These are phyloP conservation scores for Anas acuta DNA, from an alignment of 2,797 vertebrate species.

Conservation along the genomic window DNA sequence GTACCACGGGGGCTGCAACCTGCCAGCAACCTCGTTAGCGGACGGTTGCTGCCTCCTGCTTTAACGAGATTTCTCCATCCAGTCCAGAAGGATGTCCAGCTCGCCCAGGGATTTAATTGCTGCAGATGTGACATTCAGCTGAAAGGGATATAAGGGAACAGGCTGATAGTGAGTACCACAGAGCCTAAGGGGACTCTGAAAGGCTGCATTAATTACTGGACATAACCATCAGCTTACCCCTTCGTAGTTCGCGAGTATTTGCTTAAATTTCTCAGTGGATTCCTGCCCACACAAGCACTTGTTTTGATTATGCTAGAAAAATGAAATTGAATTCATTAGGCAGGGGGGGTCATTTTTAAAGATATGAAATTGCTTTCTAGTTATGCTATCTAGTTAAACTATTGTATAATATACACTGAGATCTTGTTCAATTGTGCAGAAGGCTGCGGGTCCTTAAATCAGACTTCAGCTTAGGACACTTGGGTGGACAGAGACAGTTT, in stretches of 20 bases:
- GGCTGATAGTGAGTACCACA: fast-evolving
- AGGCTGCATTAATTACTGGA: not conserved
- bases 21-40: not conserved
- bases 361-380: not conserved
- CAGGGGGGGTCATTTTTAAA: not conserved
- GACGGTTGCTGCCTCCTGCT: fast-evolving
- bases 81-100: slow-evolving; percentile 77
- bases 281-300: slow-evolving; percentile 71
- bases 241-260: slow-evolving; percentile 66
- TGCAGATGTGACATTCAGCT: slow-evolving; percentile 72
- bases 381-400: not conserved
- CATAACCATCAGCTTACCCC: slow-evolving; percentile 43
- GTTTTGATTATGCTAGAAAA: slow-evolving; percentile 47
- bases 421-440: not conserved
- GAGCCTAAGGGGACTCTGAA: not conserved
- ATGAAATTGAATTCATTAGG: not conserved
- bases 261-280: slow-evolving; percentile 60
- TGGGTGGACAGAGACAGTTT: fast-evolving
- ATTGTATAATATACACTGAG: not conserved
- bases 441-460: not conserved
- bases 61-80: slow-evolving; percentile 71
- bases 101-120: slow-evolving; percentile 79
- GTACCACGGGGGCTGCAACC: not conserved
- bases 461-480: not conserved
- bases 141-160: not conserved